Evolutionary conservation across 2,888 invertebrate genomes (phyloP).

Genomic region (Zhuqinia jingwanae): DNA sequence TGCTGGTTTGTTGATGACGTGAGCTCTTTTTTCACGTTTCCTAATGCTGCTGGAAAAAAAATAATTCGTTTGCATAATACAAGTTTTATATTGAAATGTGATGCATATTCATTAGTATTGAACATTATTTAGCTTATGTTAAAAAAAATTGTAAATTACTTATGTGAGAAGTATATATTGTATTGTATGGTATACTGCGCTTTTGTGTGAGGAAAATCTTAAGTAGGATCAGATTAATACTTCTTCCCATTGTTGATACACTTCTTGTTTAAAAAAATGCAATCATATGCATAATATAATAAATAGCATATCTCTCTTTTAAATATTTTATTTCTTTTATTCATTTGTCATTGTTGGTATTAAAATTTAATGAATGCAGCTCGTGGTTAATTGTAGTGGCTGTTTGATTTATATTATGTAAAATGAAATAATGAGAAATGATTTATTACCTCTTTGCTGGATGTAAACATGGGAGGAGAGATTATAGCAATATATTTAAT

Average conservation of each 20-base stretch:
- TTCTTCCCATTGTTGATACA: not conserved
- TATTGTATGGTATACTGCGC: not conserved
- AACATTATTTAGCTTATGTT: not conserved
- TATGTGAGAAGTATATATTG: not conserved
- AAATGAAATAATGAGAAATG: slow-evolving; percentile 61
- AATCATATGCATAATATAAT: slow-evolving; percentile 47
- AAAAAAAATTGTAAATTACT: not conserved
- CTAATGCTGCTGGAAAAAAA: not conserved
- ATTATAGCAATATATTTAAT: not conserved
- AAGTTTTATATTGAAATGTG: not conserved
- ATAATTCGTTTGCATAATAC: not conserved
- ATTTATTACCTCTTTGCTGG: slow-evolving; percentile 55
- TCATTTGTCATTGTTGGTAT: not conserved
- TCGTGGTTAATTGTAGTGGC: slow-evolving; percentile 38
- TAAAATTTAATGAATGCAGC: slow-evolving; percentile 24
- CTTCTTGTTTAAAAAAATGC: slow-evolving; percentile 38
- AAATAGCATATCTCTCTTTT: no score
- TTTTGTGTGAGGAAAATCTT: slow-evolving; percentile 53
- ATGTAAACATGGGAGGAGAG: slow-evolving; percentile 28
- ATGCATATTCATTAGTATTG: slow-evolving; percentile 47
- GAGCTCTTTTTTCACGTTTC: not conserved
- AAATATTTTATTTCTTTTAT: not conserved
- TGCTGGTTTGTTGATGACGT: not conserved
- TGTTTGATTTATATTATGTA: slow-evolving; percentile 1
- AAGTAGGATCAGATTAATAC: slow-evolving; percentile 61